Conservation (phyloP, 2,888 invertebrate genomes). For the Lottia scabra region DNA sequence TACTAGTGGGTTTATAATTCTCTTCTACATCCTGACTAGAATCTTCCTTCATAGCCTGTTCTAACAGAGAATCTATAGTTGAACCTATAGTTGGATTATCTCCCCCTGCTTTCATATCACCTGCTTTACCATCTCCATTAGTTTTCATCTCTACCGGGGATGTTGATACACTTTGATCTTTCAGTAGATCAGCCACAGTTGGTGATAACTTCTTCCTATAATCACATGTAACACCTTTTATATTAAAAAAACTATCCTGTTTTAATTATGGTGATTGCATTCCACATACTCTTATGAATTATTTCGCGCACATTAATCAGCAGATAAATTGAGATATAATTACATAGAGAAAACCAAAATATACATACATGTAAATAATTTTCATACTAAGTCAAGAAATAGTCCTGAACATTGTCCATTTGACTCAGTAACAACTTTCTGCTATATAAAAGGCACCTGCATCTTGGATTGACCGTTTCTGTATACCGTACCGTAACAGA, state of each 20-base stretch:
- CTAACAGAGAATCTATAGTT: constrained; percentile 42
- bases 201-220: constrained; percentile 59
- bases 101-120: not conserved
- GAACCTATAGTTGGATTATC: constrained; percentile 37
- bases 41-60: constrained; percentile 38
- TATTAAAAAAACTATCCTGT: no score
- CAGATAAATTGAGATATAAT: no score
- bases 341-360: no score
- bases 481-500: no score
- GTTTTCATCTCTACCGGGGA: constrained; percentile 15
- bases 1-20: constrained; percentile 27
- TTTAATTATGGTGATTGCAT: no score
- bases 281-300: no score
- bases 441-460: not conserved
- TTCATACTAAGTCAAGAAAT: no score
- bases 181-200: constrained; percentile 60
- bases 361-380: no score
- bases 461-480: no score
- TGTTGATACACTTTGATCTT: constrained; percentile 53
- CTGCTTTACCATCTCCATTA: constrained; percentile 9
- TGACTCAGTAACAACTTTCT: no score
- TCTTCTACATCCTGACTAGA: constrained; percentile 64
- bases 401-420: no score
- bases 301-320: no score
- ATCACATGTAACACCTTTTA: not conserved